Base-by-base conservation (phyloP, 2,888 invertebrate species). In the Diloba caeruleocephala region DNA sequence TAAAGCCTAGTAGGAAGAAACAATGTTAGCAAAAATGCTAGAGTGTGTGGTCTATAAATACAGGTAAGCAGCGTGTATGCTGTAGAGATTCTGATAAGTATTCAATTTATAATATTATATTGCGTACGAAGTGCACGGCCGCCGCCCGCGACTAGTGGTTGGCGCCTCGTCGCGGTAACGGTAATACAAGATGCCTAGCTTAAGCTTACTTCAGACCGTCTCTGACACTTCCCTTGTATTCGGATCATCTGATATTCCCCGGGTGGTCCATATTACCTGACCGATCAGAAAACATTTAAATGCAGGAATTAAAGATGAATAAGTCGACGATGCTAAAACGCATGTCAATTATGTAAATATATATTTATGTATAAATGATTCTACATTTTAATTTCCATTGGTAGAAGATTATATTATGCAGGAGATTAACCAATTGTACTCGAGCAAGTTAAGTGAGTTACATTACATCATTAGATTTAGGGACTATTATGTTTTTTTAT, bases 151-250 rank as follows among this genome's bases (percentile, higher is more conserved):
- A 52, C 63, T 57, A 49, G 72, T 66, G 73, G 76, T 71, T 82
- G 90, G 92, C 91, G 92, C 90, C 90, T 79, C 73, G 74, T 76
- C 68, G 85, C 71, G 81, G 79, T 92, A 92, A 92, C 92, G 92
- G 92, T 92, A 92, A 90, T 88, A 89, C 92, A 80, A 91, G 88
- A 80, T 89, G 85, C 87, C 88, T 86, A 82, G 83, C 82, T 82
- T 81, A 81, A 81, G 83, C 83, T 81, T 72, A 82, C 79, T 81
- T 76, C 78, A 77, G 80, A 78, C 78, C 67, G 61, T 72, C 65
- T 76, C 78, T 78, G 80, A 82, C 78, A 81, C 72, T 69, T 77
- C 68, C 72, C 71, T 72, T 73, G 45, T 57, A 65, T 64, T 68
- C 52, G 61, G 61, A 73, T 71, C 69, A 67, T 59, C 60, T 59